Conservation (phyloP, 2,113 vertebrate genomes). For the Prunella fulvescens region DNA sequence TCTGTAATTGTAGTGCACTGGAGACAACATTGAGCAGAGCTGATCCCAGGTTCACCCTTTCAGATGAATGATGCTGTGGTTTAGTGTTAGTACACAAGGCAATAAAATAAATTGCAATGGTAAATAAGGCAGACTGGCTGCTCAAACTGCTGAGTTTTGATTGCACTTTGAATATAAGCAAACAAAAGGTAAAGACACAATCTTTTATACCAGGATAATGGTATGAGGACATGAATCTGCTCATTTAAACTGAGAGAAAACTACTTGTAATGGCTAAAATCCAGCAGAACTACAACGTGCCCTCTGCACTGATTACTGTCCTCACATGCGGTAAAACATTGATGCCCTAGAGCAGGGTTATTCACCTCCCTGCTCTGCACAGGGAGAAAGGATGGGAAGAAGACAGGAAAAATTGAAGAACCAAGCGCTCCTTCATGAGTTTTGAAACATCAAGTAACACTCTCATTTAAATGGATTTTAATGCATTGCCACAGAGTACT, state of each 20-base stretch:
- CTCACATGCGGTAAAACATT: rapidly evolving
- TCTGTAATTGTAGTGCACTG: slow-evolving; percentile 26
- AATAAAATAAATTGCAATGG: not conserved
- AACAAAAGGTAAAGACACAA: no score
- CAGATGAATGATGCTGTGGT: not conserved
- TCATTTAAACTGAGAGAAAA: not conserved
- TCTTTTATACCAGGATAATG: not conserved
- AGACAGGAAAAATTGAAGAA: not conserved
- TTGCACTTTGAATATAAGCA: not conserved
- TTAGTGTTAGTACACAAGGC: not conserved
- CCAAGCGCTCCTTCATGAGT: not conserved
- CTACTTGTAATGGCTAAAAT: not conserved
- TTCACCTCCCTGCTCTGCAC: not conserved
- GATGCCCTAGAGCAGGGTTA: not conserved
- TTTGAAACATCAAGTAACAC: not conserved
- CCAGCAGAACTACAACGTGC: rapidly evolving
- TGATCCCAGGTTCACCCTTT: not conserved
- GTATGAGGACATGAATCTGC: not conserved
- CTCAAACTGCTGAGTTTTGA: not conserved
- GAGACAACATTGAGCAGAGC: not conserved
- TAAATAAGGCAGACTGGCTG: not conserved
- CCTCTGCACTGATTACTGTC: not conserved
- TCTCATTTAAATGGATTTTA: not conserved
- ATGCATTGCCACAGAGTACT: not conserved
- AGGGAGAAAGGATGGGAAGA: not conserved